A percentile compares a stretch with the other conserved stretches of the same genome.
These are phyloP conservation scores for Eueremaeus valkanovi DNA, from an alignment of 2,888 invertebrate genomes.

Conservation along the genomic window DNA sequence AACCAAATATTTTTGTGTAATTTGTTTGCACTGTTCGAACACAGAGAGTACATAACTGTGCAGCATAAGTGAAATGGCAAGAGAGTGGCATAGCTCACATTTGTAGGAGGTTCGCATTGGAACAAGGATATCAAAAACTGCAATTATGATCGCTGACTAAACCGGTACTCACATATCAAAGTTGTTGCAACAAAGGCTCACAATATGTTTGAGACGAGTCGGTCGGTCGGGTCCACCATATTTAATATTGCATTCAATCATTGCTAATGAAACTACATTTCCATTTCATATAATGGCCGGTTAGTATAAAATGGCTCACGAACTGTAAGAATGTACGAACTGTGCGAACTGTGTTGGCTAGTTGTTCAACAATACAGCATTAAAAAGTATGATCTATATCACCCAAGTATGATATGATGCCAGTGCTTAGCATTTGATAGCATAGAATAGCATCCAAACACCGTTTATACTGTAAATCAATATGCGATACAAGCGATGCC, in stretches of 20 bases:
- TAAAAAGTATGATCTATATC: constrained; percentile 34
- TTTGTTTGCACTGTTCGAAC: neutral
- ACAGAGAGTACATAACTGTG: neutral
- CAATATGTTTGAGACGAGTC: no score
- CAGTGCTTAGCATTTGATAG: no score
- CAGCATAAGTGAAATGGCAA: neutral
- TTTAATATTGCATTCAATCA: constrained; percentile 34
- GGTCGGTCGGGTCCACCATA: constrained; percentile 8
- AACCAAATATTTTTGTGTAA: constrained; percentile 16
- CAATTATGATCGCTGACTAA: constrained; percentile 28
- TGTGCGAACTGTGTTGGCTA: neutral
- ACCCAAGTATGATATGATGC: no score
- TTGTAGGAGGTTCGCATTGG: constrained; percentile 15
- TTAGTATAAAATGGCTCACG: constrained; percentile 26
- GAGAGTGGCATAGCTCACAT: constrained; percentile 33
- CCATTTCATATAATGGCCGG: constrained; percentile 22
- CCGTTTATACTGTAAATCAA: neutral
- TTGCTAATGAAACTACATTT: constrained; percentile 33
- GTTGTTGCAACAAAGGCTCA: constrained; percentile 13
- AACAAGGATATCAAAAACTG: constrained; percentile 32
- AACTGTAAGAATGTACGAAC: neutral
- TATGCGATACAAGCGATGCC: neutral
- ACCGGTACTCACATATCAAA: constrained; percentile 36
- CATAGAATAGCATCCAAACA: constrained; percentile 8
- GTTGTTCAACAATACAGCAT: neutral